Percentiles rank a stretch among this genome's conserved stretches.
phyloP scores from a whole-genome alignment of 2,113 vertebrate species.

The Gnathonemus longibarbis region DNA sequence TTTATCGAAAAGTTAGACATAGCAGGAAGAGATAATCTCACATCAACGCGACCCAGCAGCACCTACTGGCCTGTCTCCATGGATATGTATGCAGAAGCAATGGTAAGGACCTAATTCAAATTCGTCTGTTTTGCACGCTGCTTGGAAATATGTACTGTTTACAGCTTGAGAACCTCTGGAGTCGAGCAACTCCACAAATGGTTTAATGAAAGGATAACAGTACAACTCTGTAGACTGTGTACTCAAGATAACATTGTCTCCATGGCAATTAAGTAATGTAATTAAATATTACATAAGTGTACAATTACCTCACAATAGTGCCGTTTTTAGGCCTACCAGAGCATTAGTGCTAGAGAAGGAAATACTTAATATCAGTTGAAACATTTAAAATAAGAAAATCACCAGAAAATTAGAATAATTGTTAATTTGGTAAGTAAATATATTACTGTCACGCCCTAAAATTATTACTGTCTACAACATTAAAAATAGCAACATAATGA shows the following conservation, averaged over 20 bases:
- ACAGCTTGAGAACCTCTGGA: neutral
- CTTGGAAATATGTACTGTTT: neutral
- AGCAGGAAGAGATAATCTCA: neutral
- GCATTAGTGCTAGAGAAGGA: neutral
- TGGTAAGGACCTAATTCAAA: neutral
- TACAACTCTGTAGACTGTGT: neutral
- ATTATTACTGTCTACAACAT: neutral
- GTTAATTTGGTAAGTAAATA: neutral
- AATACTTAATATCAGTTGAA: neutral
- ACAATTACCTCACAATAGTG: neutral
- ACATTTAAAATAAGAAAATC: neutral
- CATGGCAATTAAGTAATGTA: neutral
- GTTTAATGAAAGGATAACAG: neutral
- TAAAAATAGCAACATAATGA: neutral
- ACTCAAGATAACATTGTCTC: constrained; percentile 4
- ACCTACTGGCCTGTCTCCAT: neutral
- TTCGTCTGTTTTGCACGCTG: neutral
- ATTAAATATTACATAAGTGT: neutral
- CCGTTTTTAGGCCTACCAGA: neutral
- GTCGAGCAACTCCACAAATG: neutral
- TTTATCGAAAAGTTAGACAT: neutral
- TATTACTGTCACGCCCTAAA: neutral
- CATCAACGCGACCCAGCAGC: neutral
- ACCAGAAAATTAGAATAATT: neutral
- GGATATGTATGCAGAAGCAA: neutral